Evolutionary conservation across 2,888 invertebrate species (phyloP), one percentile per base, ranked within the genome.

Genomic region (Alentia gelatinosa): DNA sequence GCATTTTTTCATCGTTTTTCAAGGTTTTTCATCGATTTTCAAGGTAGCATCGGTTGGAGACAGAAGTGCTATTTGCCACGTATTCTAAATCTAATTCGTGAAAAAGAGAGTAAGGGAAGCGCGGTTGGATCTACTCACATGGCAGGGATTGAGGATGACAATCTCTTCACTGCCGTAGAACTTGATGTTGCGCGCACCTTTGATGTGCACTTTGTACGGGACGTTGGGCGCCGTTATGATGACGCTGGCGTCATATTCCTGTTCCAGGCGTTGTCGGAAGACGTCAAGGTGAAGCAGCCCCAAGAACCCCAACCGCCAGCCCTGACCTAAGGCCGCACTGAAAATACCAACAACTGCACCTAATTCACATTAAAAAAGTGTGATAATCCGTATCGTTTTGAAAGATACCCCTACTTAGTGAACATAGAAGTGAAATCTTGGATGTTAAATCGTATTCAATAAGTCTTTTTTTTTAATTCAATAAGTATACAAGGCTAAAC

Each of bases 171-270:
- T 92, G 7, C 96, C 95, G 94, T 96, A 95, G 1, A 92, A 88
- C 93, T 96, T 96, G 7, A 96, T 96, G 90, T 95, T 95, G 91
- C 98, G 98, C 0, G 97, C 97, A 89, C 98, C 98, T 93, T 97
- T 97, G 33, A 99, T 96, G 95, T 97, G 97, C 89, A 97, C 97
- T 95, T 96, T 96, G 94, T 96, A 97, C 50, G 97, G 96, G 23
- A 97, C 97, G 94, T 96, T 96, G 26, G 97, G 97, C 26, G 96
- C 95, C 3, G 97, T 97, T 1, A 97, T 95, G 91, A 97, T 96
- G n/a, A 96, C 96, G 91, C 95, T 95, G 1, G 96, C 96, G 93
- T 96, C 95, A 93, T 96, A 96, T 93, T 97, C 97, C 92, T 97
- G 96, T 90, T 97, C 96, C 90, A 97, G 94, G 35, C 97, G 94